These are phyloP conservation scores for Pyralis farinalis DNA, from an alignment of 2,888 invertebrate species.

Conservation along the genomic window DNA sequence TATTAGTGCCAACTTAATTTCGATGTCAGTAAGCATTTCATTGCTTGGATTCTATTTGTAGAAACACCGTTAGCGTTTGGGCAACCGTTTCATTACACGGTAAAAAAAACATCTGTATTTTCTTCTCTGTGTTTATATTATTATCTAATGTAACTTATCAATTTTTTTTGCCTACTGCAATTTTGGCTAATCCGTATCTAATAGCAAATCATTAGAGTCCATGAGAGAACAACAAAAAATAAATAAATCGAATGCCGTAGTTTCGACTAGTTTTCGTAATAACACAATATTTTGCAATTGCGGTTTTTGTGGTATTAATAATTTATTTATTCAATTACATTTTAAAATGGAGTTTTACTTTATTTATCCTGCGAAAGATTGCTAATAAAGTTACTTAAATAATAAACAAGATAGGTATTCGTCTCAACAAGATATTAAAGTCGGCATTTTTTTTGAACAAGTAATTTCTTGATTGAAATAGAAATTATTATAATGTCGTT, in stretches of 20 bases:
- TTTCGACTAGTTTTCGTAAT: conserved; percentile 53
- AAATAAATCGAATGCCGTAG: conserved; percentile 71
- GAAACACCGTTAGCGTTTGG: conserved; percentile 35
- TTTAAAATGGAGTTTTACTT: too few species aligned
- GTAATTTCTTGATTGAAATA: too few species aligned
- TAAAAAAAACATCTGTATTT: conserved; percentile 42
- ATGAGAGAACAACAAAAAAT: conserved; percentile 45
- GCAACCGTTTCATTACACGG: conserved; percentile 30
- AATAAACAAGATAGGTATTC: too few species aligned
- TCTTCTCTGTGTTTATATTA: conserved; percentile 45
- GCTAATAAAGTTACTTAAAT: too few species aligned
- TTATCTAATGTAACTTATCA: conserved; percentile 36
- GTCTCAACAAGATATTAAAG: too few species aligned
- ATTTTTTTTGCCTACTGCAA: conserved; percentile 41
- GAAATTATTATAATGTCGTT: too few species aligned
- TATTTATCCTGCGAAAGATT: too few species aligned
- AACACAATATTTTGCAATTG: conserved; percentile 35
- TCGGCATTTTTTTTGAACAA: too few species aligned
- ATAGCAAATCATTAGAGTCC: conserved; percentile 34
- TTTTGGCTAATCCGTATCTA: conserved; percentile 47
- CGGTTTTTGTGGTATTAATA: too few species aligned
- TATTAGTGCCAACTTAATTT: conserved; percentile 21
- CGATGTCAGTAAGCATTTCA: conserved; percentile 10
- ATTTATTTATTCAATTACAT: too few species aligned
- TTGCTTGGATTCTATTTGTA: conserved; percentile 24